Conservation (phyloP, 1,140 invertebrate genomes). For the Drosophila paulistorum region DNA sequence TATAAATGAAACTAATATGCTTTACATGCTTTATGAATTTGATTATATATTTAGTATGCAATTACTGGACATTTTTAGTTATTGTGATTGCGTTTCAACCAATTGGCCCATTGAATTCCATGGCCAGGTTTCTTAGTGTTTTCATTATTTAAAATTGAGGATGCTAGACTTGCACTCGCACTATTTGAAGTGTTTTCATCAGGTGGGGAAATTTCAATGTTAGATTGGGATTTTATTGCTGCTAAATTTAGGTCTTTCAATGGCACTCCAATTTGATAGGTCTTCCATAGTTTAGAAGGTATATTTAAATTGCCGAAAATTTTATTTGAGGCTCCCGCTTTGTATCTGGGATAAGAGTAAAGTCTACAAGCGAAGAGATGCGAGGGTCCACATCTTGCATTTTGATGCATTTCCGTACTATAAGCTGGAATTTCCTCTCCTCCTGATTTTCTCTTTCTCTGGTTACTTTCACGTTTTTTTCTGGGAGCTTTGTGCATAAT, state of each 20-base stretch:
- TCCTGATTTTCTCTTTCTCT: neutral
- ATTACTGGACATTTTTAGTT: conserved; percentile 4
- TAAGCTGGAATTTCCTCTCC: neutral
- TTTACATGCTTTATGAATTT: no score
- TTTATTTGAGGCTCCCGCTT: neutral
- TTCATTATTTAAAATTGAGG: neutral
- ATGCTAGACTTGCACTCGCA: neutral
- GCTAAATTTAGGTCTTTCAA: neutral
- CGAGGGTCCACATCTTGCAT: neutral
- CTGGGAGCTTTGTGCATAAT: neutral
- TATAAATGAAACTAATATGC: no score
- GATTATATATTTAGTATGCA: no score
- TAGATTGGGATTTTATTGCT: neutral
- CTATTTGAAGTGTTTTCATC: neutral
- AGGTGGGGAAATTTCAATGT: neutral
- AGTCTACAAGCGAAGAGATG: neutral
- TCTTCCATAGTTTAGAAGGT: neutral
- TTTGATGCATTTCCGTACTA: neutral
- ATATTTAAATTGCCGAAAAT: neutral
- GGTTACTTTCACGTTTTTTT: neutral
- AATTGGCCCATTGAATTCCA: conserved; percentile 41
- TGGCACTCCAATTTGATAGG: neutral
- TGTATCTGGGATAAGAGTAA: neutral
- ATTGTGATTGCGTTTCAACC: conserved; percentile 21
- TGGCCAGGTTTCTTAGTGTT: neutral